Conservation (phyloP, 2,113 vertebrate species). For the Loxodonta africana region DNA sequence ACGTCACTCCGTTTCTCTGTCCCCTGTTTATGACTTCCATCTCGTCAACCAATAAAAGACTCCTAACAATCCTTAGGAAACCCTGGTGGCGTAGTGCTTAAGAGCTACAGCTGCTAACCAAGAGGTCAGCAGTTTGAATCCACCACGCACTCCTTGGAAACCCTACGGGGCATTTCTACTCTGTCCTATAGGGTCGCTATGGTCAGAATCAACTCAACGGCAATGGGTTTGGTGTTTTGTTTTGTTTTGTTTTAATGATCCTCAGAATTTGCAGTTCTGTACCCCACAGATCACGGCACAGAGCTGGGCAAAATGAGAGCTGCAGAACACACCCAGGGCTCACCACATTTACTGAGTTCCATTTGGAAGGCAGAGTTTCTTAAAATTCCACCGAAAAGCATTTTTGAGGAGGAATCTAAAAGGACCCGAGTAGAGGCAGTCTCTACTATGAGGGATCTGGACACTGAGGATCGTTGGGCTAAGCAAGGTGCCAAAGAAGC, state of each 20-base stretch:
- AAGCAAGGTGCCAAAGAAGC: not conserved
- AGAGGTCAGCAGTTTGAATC: no score
- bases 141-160: no score
- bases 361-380: not conserved
- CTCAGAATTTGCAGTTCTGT: not conserved
- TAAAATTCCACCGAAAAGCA: not conserved
- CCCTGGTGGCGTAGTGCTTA: no score
- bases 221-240: no score
- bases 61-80: not conserved
- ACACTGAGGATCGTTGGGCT: not conserved
- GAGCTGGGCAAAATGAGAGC: not conserved
- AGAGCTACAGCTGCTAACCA: no score
- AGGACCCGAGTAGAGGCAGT: not conserved
- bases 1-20: not conserved
- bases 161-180: no score
- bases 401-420: no score
- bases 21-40: not conserved
- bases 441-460: accelerated
- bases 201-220: no score
- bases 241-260: not conserved
- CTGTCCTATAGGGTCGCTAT: no score
- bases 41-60: not conserved
- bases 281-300: not conserved
- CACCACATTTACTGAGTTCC: not conserved
- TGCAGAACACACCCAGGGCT: accelerated